Percentiles rank a stretch among this genome's conserved stretches.
Conservation (phyloP, 2,888 invertebrate genomes). For the Strigamia transsilvanica region DNA sequence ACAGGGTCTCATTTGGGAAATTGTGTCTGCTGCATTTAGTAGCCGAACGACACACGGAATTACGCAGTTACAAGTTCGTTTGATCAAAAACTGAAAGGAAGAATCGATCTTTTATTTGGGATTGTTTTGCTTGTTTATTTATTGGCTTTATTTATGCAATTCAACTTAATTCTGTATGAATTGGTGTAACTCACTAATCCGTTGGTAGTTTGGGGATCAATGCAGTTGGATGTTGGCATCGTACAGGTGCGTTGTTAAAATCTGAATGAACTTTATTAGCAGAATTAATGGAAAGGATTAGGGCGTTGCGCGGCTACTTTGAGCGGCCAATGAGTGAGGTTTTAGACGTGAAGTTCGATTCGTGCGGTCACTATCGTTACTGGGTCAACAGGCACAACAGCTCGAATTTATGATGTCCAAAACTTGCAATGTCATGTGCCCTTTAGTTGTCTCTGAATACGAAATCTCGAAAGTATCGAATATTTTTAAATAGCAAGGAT, state of each 20-base stretch:
- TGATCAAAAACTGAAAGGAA: background rate
- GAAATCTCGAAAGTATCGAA: background rate
- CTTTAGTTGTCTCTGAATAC: background rate
- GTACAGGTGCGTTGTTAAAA: no score
- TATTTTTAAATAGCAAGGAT: background rate
- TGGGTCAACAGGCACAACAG: background rate
- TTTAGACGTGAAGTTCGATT: slow-evolving; percentile 4
- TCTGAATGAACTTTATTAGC: no score
- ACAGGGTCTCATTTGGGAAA: background rate
- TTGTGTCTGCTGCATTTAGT: background rate
- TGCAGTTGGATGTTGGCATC: no score
- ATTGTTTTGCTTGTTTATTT: no score
- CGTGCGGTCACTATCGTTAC: slow-evolving; percentile 14
- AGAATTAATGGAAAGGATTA: background rate
- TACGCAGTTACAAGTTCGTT: background rate
- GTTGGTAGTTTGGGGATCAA: no score
- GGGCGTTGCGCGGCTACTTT: no score
- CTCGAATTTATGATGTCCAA: background rate
- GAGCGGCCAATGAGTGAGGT: background rate
- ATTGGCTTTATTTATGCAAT: no score
- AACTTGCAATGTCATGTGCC: background rate
- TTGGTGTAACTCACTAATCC: no score
- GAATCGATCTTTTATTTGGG: background rate
- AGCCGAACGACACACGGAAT: background rate
- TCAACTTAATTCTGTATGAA: no score